Evolutionary conservation across 2,888 invertebrate species (phyloP), one percentile per base, ranked within the genome.

Genomic region (Anoplius nigerrimus): DNA sequence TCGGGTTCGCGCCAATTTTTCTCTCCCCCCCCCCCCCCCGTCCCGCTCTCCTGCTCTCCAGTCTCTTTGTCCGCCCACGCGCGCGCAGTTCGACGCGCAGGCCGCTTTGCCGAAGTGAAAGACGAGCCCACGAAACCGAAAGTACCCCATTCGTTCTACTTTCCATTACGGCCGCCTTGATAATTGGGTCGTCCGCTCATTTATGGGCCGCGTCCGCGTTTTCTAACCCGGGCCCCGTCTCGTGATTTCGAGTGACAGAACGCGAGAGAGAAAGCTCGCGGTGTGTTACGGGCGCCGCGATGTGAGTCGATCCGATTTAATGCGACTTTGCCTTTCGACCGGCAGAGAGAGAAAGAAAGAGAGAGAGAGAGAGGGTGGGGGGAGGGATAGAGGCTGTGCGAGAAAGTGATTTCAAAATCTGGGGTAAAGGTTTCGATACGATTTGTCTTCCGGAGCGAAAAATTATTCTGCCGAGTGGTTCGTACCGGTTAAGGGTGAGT

Each of bases 71-170:
- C 42, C 42, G 8, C 13, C 42, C 42, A 8, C 13, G 6, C 42
- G 8, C 6, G 6, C 42, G 13, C 48, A 6, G 16, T 18, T 6
- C 13, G 64, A 71, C 78, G 81, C 79, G 68, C 81, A 80, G 82
- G 80, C n/a, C n/a, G n/a, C n/a, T n/a, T 79, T 81, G 75, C 72
- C 72, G 70, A n/a, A 83, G 84, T 78, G 82, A 83, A 82, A 84
- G 83, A 84, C 79, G 72, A 42, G 34, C 51, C 78, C 80, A 82
- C 82, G 82, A 88, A 88, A 86, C 80, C 78, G 85, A 87, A 86
- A 86, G 86, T 87, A 83, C 34, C 51, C 76, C 78, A 74, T 76
- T 79, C 84, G 87, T 82, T 85, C 87, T 79, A 86, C 87, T 87
- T 87, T 86, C 86, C 84, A 84, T 81, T 81, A 76, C 66, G 72